Base-by-base conservation (phyloP, 2,797 vertebrate species). In the Cyclopterus lumpus region DNA sequence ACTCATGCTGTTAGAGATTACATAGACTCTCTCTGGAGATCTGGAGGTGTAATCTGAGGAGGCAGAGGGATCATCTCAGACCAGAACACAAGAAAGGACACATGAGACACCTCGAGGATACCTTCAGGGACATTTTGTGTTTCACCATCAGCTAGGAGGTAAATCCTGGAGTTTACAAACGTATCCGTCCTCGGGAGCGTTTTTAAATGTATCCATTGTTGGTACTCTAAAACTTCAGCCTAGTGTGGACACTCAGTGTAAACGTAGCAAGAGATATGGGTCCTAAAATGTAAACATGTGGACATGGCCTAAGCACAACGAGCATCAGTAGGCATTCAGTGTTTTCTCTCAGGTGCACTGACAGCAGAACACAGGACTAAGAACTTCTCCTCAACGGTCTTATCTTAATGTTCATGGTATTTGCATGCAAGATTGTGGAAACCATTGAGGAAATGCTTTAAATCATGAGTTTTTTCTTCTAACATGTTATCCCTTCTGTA, bases 1-100 rank as follows among this genome's bases (percentile, higher is more conserved):
- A 89, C 59, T 87, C 59, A 71, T 77, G 54, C 46, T 70, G 81
- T 70, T 71, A 6, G 40, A 67, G 73, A 74, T 75, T 77, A 76
- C 78, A 75, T 78, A 64, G 78, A 66, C 48, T 53, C 11, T 38
- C 66, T 76, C 48, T 57, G 36, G 44, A 71, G 77, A 73, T 65
- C 66, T 65, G 42, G 14, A 67, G 79, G 81, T 62, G 68, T 70
- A 73, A 83, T 65, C 62, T 61, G 65, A 71, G 66, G 63, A 69
- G 40, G 81, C 57, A 76, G 34, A 79, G 28, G 64, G 55, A 38
- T 71, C 60, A 44, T 28, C 48, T 38, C 18, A 10, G 42, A 66
- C n/a, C 66, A 54, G 42, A 51, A 30, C 20, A 49, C 71, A 71
- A 44, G 28, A 67, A 42, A 77, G 53, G 46, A 79, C 30, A 58